Evolutionary conservation across 2,888 invertebrate species (phyloP).

Genomic region (Tanypteryx hageni): DNA sequence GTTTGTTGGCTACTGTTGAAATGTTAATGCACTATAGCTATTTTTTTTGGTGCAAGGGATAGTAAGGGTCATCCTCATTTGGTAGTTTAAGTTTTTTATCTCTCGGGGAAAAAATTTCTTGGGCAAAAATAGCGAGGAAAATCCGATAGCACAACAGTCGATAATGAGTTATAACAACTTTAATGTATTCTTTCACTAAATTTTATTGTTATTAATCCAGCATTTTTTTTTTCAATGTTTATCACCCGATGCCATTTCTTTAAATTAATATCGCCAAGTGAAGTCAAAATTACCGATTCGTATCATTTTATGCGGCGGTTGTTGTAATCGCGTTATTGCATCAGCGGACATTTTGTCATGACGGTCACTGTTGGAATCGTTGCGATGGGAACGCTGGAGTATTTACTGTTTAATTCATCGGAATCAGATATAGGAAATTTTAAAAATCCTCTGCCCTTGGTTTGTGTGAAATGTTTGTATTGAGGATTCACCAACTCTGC

Average conservation of each 20-base stretch:
- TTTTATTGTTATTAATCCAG: too few species aligned
- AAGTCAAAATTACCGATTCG: background rate
- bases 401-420: slow-evolving; percentile 27
- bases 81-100: too few species aligned
- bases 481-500: background rate
- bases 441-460: slow-evolving; percentile 39
- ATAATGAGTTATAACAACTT: too few species aligned
- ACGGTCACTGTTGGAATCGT: background rate
- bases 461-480: slow-evolving; percentile 54
- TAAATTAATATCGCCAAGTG: background rate
- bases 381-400: background rate
- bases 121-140: too few species aligned
- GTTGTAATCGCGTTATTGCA: background rate
- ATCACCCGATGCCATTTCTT: background rate
- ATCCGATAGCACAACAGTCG: too few species aligned
- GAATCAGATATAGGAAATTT: slow-evolving; percentile 37
- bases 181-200: too few species aligned
- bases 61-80: too few species aligned
- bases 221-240: too few species aligned
- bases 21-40: too few species aligned
- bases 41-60: too few species aligned
- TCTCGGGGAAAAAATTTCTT: too few species aligned
- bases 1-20: too few species aligned
- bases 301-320: background rate
- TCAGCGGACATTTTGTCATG: background rate